Base-by-base conservation (phyloP, 1,140 invertebrate species). In the Spodoptera litura region DNA sequence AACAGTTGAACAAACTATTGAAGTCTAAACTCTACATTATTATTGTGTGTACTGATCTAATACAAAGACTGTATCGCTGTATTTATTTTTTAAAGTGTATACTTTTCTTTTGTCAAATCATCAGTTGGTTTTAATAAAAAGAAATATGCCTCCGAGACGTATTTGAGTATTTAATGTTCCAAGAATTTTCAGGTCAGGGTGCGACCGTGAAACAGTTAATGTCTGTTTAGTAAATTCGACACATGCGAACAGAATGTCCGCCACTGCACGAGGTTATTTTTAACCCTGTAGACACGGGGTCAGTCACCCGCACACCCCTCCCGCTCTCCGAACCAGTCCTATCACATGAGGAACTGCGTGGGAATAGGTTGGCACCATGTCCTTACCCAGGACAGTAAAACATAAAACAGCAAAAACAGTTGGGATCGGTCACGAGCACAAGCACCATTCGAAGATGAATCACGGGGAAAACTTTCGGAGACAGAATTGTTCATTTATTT, bases 151-250 rank as follows among this genome's bases (percentile, higher is more conserved):
- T 51, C 27, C 27, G 25, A 71, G 53, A 56, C 64, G 27, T 27
- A 52, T 76, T 72, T 27, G 20, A 59, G 13, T 56, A 56, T 68
- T 88, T 83, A 80, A 80, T 79, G 75, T 91, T 90, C 85, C 66
- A 56, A 86, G 85, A 90, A 91, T 78, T 89, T 86, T 87, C 91
- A 93, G 93, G 93, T 93, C 93, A 93, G 83, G 88, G 87, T 87
- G 87, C 89, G 93, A 89, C 93, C 93, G 83, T 94, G 93, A 94
- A 94, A 94, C 91, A 91, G 89, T 92, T 92, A 91, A 91, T 91
- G 90, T 86, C 91, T 94, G 90, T 93, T 94, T 93, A 93, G 89
- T 93, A 88, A 92, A 93, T 93, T 93, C 93, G 93, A 93, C 93
- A 93, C 90, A 94, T 94, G 93, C 87, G 88, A 93, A 85, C 93